A percentile compares a stretch with the other conserved stretches of the same genome.
phyloP scores from a whole-genome alignment of 2,888 invertebrate species.

The Drosophila colorata region DNA sequence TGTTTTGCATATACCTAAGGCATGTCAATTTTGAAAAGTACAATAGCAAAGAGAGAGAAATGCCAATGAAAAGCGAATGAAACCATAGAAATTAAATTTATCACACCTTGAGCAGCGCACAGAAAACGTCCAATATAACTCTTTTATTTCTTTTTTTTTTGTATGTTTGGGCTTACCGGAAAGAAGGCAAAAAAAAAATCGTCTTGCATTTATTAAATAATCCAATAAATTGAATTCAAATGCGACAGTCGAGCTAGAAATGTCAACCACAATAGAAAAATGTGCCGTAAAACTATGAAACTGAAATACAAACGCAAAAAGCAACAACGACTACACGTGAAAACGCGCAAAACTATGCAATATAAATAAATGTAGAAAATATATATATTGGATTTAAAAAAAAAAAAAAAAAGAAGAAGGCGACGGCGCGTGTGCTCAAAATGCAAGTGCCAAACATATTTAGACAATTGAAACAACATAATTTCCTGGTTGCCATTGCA shows the following conservation, averaged over 20 bases:
- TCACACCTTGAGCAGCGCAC: slow-evolving; percentile 75
- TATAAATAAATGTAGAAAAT: slow-evolving; percentile 37
- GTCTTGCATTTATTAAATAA: slow-evolving; percentile 56
- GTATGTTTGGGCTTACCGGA: slow-evolving; percentile 49
- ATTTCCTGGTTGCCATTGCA: slow-evolving; percentile 70
- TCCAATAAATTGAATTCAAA: slow-evolving; percentile 45
- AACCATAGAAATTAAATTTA: slow-evolving; percentile 79
- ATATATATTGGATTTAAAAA: slow-evolving; percentile 36
- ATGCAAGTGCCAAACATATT: slow-evolving; percentile 68
- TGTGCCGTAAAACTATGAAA: slow-evolving; percentile 61
- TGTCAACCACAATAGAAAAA: slow-evolving; percentile 51
- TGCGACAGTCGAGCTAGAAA: slow-evolving; percentile 34
- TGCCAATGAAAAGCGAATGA: slow-evolving; percentile 78
- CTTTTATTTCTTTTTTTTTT: slow-evolving; percentile 61
- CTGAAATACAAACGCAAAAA: slow-evolving; percentile 63
- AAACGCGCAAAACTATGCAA: slow-evolving; percentile 56
- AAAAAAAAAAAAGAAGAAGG: neutral
- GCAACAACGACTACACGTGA: slow-evolving; percentile 41
- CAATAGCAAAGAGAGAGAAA: slow-evolving; percentile 62
- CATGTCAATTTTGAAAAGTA: slow-evolving; percentile 73
- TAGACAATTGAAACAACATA: slow-evolving; percentile 70
- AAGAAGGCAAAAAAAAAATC: slow-evolving; percentile 33
- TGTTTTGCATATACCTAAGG: slow-evolving; percentile 35
- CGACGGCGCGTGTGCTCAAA: slow-evolving; percentile 61
- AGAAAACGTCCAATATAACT: slow-evolving; percentile 65